Evolutionary conservation across 2,113 vertebrate genomes (phyloP), one percentile per base, ranked within the genome.

Genomic region (Capreolus pygargus): DNA sequence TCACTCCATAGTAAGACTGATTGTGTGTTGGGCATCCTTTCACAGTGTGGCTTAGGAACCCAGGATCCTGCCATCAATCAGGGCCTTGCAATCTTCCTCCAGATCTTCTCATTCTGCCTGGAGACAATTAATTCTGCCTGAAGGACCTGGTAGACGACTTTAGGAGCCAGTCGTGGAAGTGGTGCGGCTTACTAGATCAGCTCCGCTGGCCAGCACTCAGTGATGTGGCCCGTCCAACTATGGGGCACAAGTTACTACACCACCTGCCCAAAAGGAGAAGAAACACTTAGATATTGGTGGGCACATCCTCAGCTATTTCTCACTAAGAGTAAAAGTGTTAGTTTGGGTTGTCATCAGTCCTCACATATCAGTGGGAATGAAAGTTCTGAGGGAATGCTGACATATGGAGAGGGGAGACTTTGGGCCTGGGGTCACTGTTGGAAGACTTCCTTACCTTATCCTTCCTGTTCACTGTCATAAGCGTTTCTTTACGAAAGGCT

Each of bases 341-440:
- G 4, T 57, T 30, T 83, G 50, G 57, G 12, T 58, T 79, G 15
- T 94, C 50, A 57, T 61, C 33, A 36, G 43, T 36, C 43, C 23
- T 91, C 10, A 57, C 23, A n/a, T 2, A 39, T 74, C 19, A n/a
- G 7, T 88, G 54, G 88, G 14, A 36, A 28, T 27, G 11, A 96
- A 85, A 43, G 6, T 36, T 43, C 23, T 90, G 43, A 86, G 27
- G 58, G 7, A 86, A 89, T 13, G 19, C 39, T 81, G 28, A 25
- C 43, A 13, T 30, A 55, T 8, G 8, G 58, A 57, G 39, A 74
- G 64, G 91, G 12, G 33, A 85, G 11, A 3, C 30, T 16, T 89
- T 54, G 8, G 58, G 21, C 16, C 11, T 8, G 1, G 25, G n/a
- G 27, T 5, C 1, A 8, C n/a, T n/a, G 4, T 5, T 60, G 52